phyloP scores from a whole-genome alignment of 2,797 vertebrate genomes.

The Melanotaenia parkinsoni region DNA sequence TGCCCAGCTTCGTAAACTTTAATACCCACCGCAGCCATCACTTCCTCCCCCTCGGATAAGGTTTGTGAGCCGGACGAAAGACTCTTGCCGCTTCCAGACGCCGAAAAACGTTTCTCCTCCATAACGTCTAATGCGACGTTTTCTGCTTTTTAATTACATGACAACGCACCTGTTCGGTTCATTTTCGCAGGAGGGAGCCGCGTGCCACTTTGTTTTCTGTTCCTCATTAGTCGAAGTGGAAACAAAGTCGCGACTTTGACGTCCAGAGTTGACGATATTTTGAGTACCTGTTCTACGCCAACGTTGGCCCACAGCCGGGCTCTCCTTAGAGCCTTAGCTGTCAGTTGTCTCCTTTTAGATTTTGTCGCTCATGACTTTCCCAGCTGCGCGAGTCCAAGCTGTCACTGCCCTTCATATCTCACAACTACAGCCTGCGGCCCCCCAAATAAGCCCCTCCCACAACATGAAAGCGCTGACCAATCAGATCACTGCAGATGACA shows the following conservation, averaged over 20 bases:
- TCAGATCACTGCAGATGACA: slow-evolving; percentile 24
- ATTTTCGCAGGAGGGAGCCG: slow-evolving; percentile 1
- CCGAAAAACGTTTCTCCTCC: slow-evolving; percentile 37
- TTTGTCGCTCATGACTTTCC: neutral
- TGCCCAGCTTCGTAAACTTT: slow-evolving; percentile 25
- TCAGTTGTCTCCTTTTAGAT: neutral
- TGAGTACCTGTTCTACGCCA: neutral
- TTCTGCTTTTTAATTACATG: slow-evolving; percentile 32
- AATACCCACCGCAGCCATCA: slow-evolving; percentile 4
- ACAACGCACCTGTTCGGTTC: slow-evolving; percentile 58
- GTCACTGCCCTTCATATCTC: slow-evolving; percentile 25
- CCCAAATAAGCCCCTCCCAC: slow-evolving; percentile 54
- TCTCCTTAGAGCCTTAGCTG: slow-evolving; percentile 1
- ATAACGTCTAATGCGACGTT: slow-evolving; percentile 26
- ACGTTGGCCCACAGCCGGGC: neutral
- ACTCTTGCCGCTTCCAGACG: slow-evolving; percentile 41
- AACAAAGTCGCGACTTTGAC: slow-evolving; percentile 32
- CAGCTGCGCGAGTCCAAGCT: slow-evolving; percentile 25
- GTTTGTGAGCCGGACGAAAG: slow-evolving; percentile 59
- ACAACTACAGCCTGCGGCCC: neutral
- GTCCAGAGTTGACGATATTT: neutral
- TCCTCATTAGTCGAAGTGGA: neutral
- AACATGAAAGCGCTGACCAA: slow-evolving; percentile 51
- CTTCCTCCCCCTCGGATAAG: slow-evolving; percentile 70
- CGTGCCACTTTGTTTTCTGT: neutral